Evolutionary conservation across 2,888 invertebrate genomes (phyloP).

Genomic region (Epirrita christyi): DNA sequence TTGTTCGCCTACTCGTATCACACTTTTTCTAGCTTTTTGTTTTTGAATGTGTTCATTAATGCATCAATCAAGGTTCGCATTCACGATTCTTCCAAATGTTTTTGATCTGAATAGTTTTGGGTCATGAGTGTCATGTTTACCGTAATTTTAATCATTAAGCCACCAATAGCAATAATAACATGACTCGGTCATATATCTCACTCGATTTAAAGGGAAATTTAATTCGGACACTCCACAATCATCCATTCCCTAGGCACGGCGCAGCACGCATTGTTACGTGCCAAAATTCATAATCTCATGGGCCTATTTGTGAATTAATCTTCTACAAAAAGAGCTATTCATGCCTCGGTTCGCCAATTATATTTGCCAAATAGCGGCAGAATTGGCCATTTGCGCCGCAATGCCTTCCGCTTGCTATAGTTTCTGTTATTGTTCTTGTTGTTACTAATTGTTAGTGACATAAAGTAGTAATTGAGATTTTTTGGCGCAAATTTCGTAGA

Average conservation of each 20-base stretch:
- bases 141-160: background rate
- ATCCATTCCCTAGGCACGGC: slow-evolving; percentile 9
- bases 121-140: too few species aligned
- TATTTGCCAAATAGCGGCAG: slow-evolving; percentile 73
- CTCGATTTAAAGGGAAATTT: slow-evolving; percentile 25
- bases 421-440: slow-evolving; percentile 42
- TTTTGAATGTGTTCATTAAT: too few species aligned
- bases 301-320: slow-evolving; percentile 68
- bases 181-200: slow-evolving; percentile 9
- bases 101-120: background rate
- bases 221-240: slow-evolving; percentile 21
- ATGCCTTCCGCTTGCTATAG: slow-evolving; percentile 71
- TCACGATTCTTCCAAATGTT: too few species aligned
- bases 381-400: slow-evolving; percentile 68
- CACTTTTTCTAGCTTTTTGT: too few species aligned
- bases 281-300: slow-evolving; percentile 73
- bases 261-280: slow-evolving; percentile 31
- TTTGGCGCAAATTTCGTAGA: slow-evolving; percentile 10
- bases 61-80: too few species aligned
- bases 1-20: too few species aligned
- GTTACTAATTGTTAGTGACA: slow-evolving; percentile 35
- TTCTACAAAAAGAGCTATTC: slow-evolving; percentile 65
- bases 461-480: slow-evolving; percentile 3
- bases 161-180: slow-evolving; percentile 5
- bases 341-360: slow-evolving; percentile 63